Base-by-base conservation (phyloP, 2,888 invertebrate genomes). In the Meiosimyza decipiens region DNA sequence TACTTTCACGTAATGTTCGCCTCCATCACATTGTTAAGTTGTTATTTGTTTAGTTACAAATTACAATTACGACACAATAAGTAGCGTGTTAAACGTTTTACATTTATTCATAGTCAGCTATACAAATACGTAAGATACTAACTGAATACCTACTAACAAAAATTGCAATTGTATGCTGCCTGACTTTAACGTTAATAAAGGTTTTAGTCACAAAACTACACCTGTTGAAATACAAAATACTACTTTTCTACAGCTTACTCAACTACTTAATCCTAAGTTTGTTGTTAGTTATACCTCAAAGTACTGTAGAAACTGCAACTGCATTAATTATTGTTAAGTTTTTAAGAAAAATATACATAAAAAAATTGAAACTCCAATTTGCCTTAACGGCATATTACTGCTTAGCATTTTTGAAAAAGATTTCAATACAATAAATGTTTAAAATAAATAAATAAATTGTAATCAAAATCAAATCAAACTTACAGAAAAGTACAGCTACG, bases 401-500 rank as follows among this genome's bases (percentile, higher is more conserved):
- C 54, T 66, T 52, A 66, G 54, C 11, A n/a, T 28, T 52, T 22
- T 66, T 16, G 47, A 63, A 63, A 18, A 47, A 47, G 22, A 52
- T 13, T 52, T 5, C 16, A 22, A 66, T 18, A 66, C 51, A 51
- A 54, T 33, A 55, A 40, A 11, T 49, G 18, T 47, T 51, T 33
- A 47, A 70, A 52, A 62, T 28, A 49, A 28, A 28, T 11, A 62
- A 64, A 66, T 50, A 69, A 72, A 64, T 74, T 54, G 60, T 47
- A 71, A 55, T 33, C 62, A 52, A 71, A 71, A 71, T 60, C 16
- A 55, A 75, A 72, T 76, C 79, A 81, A 89, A 95, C 96, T 95
- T 91, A 96, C 96, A 96, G 89, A 96, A 97, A 82, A 96, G 90
- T 80, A 96, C 96, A 72, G 96, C 96, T 79, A 97, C 95, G 86